These are phyloP conservation scores for Parnassius glacialis DNA, from an alignment of 2,888 invertebrate genomes.

Conservation along the genomic window DNA sequence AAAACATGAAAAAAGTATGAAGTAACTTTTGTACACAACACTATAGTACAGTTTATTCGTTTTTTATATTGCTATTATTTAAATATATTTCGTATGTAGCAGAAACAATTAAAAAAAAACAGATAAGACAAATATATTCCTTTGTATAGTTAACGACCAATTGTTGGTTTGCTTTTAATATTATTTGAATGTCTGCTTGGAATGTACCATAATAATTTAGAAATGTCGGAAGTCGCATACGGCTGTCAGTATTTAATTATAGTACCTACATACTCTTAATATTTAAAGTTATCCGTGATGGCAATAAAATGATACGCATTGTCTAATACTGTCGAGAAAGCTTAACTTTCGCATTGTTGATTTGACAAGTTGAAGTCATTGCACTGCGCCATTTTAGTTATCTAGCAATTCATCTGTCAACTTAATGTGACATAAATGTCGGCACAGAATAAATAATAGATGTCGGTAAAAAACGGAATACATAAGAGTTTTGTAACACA, in stretches of 20 bases:
- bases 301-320: neutral
- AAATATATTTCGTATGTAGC: too few species aligned
- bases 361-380: slow-evolving; percentile 49
- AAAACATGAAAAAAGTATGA: too few species aligned
- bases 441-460: slow-evolving; percentile 28
- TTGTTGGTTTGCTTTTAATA: too few species aligned
- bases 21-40: too few species aligned
- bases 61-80: too few species aligned
- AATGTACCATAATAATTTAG: neutral
- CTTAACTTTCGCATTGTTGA: slow-evolving; percentile 54
- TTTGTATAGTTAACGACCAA: too few species aligned
- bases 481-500: slow-evolving; percentile 25
- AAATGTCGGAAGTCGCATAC: slow-evolving; percentile 4
- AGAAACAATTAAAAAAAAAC: too few species aligned
- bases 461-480: slow-evolving; percentile 37
- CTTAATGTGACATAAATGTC: slow-evolving; percentile 49
- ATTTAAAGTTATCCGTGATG: neutral
- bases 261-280: neutral
- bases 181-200: too few species aligned
- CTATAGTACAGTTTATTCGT: too few species aligned
- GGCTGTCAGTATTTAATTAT: neutral
- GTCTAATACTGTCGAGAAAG: slow-evolving; percentile 44
- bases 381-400: slow-evolving; percentile 44
- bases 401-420: slow-evolving; percentile 55
- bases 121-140: too few species aligned